Conservation (phyloP, 2,888 invertebrate species). For the Bembecia ichneumoniformis region DNA sequence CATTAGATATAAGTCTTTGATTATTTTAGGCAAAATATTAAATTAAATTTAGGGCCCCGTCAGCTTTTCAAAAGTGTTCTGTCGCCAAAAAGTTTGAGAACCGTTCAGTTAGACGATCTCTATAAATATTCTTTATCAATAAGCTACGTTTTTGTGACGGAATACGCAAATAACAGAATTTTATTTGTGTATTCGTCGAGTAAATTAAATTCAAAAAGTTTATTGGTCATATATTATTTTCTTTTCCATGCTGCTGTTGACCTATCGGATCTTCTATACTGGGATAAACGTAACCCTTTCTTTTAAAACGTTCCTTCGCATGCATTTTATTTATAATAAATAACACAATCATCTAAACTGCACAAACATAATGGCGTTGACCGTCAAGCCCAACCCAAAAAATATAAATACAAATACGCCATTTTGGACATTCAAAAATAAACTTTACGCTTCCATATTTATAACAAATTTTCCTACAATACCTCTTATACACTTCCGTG, state of each 20-base stretch:
- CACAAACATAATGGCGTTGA: constrained; percentile 61
- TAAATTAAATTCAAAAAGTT: constrained; percentile 27
- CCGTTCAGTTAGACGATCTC: too few species aligned
- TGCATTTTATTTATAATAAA: constrained; percentile 22
- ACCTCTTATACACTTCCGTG: constrained; percentile 12
- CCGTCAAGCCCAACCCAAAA: constrained; percentile 68
- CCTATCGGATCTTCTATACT: constrained; percentile 63
- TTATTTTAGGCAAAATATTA: too few species aligned
- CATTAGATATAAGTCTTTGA: too few species aligned
- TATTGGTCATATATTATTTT: constrained; percentile 61
- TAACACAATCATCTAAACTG: constrained; percentile 26
- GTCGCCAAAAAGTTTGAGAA: too few species aligned
- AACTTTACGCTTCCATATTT: constrained; percentile 42
- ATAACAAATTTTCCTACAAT: constrained; percentile 36
- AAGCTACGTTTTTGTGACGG: too few species aligned
- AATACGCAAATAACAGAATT: neutral
- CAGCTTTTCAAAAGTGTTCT: too few species aligned
- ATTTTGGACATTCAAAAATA: constrained; percentile 53
- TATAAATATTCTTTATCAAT: too few species aligned
- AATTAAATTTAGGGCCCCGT: too few species aligned
- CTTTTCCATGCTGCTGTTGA: constrained; percentile 63
- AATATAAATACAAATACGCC: constrained; percentile 66
- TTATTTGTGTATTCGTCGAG: neutral
- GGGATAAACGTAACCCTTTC: constrained; percentile 33
- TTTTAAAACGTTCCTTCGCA: constrained; percentile 22